phyloP scores from a whole-genome alignment of 2,797 vertebrate species.

The Dromococcyx pavoninus region DNA sequence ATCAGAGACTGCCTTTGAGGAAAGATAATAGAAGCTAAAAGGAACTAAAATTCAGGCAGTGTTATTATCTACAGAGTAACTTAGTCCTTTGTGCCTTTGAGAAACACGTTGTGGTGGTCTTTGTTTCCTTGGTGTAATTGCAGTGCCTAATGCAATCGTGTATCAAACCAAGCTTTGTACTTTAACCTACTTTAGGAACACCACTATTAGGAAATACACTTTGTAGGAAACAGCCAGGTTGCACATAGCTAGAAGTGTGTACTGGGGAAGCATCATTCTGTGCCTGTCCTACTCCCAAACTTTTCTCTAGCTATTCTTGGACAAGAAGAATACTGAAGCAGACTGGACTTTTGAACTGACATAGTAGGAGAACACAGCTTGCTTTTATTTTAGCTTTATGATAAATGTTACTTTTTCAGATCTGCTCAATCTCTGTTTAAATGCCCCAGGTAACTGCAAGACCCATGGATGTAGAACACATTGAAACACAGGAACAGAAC shows the following conservation, averaged over 20 bases:
- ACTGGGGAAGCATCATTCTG: neutral
- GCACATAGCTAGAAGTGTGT: fast-evolving
- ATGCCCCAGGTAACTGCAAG: neutral
- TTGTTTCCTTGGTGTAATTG: neutral
- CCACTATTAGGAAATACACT: fast-evolving
- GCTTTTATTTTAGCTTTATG: neutral
- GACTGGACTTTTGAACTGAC: neutral
- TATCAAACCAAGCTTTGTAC: constrained; percentile 22
- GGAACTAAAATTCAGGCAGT: neutral
- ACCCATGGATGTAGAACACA: neutral
- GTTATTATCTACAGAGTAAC: neutral
- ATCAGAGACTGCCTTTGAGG: neutral
- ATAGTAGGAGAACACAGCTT: neutral
- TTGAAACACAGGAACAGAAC: neutral
- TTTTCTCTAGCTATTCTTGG: neutral
- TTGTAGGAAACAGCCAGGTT: neutral
- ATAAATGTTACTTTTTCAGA: neutral
- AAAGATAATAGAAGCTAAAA: neutral
- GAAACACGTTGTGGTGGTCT: neutral
- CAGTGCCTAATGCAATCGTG: neutral
- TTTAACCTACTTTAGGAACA: neutral
- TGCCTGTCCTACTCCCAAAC: neutral
- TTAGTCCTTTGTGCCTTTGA: neutral
- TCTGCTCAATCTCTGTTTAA: neutral
- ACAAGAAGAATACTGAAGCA: neutral